These are phyloP conservation scores for Dryobotodes eremita DNA, from an alignment of 2,888 invertebrate species.

Conservation along the genomic window DNA sequence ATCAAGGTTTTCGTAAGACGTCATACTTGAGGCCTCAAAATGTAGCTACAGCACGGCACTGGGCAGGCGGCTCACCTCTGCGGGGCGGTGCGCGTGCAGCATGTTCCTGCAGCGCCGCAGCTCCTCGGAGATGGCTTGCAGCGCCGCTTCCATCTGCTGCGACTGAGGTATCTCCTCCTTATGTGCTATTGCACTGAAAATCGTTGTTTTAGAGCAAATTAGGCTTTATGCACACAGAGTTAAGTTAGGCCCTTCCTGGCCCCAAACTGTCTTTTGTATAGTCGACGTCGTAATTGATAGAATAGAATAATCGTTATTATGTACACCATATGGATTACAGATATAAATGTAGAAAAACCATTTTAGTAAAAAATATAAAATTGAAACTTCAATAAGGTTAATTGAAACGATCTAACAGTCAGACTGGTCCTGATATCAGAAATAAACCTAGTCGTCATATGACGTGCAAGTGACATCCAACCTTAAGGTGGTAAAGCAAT, in stretches of 20 bases:
- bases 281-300: too few species aligned
- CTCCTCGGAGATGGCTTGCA: slow-evolving; percentile 77
- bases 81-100: slow-evolving; percentile 64
- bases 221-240: background rate
- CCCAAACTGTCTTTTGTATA: background rate
- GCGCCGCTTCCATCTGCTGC: slow-evolving; percentile 76
- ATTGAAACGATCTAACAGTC: too few species aligned
- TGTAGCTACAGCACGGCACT: slow-evolving; percentile 6
- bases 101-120: slow-evolving; percentile 77
- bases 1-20: background rate
- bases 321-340: too few species aligned
- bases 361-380: too few species aligned
- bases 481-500: too few species aligned
- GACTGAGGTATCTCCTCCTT: slow-evolving; percentile 26
- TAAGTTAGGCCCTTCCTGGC: background rate
- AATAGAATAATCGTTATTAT: too few species aligned
- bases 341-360: too few species aligned
- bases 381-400: too few species aligned
- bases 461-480: too few species aligned
- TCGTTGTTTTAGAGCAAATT: background rate
- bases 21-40: too few species aligned
- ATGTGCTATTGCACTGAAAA: slow-evolving; percentile 15
- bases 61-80: slow-evolving; percentile 59
- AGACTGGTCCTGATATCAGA: too few species aligned
- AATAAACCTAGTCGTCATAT: too few species aligned